Evolutionary conservation across 2,797 vertebrate genomes (phyloP).

Genomic region (Gambelia wislizenii): DNA sequence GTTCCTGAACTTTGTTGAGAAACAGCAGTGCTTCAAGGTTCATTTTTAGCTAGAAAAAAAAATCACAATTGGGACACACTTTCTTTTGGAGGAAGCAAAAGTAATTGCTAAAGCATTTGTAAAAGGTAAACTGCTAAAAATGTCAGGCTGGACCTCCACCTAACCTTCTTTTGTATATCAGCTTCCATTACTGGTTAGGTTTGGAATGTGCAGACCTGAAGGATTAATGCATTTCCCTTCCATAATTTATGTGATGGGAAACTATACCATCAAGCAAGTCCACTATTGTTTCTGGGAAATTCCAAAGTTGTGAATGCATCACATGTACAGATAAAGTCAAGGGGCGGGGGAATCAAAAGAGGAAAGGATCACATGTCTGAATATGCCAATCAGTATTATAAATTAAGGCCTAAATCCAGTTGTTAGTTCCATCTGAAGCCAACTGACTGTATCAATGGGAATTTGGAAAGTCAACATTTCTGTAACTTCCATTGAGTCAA

Average conservation of each 20-base stretch:
- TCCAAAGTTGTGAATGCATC: constrained; percentile 65
- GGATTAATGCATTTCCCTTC: constrained; percentile 55
- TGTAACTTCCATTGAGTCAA: neutral
- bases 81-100: constrained; percentile 26
- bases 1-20: constrained; percentile 29
- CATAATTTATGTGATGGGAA: constrained; percentile 73
- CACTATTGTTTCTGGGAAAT: constrained; percentile 62
- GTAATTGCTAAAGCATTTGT: constrained; percentile 57
- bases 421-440: no score
- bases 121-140: constrained; percentile 31
- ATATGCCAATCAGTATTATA: constrained; percentile 38
- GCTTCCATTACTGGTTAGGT: constrained; percentile 71
- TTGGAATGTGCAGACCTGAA: constrained; percentile 52
- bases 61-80: neutral
- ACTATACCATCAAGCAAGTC: constrained; percentile 62
- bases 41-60: constrained; percentile 51
- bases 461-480: no score
- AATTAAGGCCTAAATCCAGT: neutral
- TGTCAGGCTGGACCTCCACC: constrained; percentile 19
- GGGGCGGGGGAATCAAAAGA: constrained; percentile 4
- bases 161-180: constrained; percentile 23
- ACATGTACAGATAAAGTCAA: constrained; percentile 31
- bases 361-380: constrained; percentile 2
- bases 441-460: no score
- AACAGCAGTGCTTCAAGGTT: neutral